Conservation (phyloP, 2,113 vertebrate species). For the Sinocyclocheilus anshuiensis region DNA sequence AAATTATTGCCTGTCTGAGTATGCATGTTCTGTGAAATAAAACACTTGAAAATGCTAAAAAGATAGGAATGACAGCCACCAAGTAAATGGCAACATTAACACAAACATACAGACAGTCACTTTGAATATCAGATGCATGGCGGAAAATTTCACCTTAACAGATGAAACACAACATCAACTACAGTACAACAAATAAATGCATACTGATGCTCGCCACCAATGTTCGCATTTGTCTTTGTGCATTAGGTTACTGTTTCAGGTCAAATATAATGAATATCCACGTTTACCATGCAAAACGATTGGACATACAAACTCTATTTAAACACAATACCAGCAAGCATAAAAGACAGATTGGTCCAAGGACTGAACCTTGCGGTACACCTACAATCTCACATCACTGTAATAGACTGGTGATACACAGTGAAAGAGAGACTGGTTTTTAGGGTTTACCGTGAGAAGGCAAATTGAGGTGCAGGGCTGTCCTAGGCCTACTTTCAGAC, state of each 20-base stretch:
- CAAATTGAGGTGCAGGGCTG: slow-evolving; percentile 77
- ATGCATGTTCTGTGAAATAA: background rate
- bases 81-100: slow-evolving; percentile 1
- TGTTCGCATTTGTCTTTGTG: background rate
- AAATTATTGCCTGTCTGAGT: background rate
- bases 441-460: slow-evolving; percentile 74
- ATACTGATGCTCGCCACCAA: background rate
- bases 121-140: slow-evolving; percentile 42
- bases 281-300: slow-evolving; percentile 66
- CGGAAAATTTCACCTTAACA: slow-evolving; percentile 37
- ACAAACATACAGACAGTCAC: slow-evolving; percentile 10
- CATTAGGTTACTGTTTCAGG: background rate
- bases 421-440: slow-evolving; percentile 38
- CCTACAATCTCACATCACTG: slow-evolving; percentile 65
- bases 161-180: slow-evolving; percentile 34
- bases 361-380: slow-evolving; percentile 59
- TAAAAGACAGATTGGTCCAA: slow-evolving; percentile 55
- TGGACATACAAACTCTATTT: slow-evolving; percentile 50
- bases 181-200: slow-evolving; percentile 5
- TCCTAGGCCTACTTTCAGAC: slow-evolving; percentile 76
- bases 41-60: slow-evolving; percentile 39
- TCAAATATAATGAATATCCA: slow-evolving; percentile 29
- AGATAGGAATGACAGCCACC: slow-evolving; percentile 45
- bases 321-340: slow-evolving; percentile 65
- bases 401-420: slow-evolving; percentile 58